Percentiles rank a stretch among this genome's conserved stretches.
These are phyloP conservation scores for Muscidifurax raptorellus DNA, from an alignment of 1,140 invertebrate genomes.

Conservation along the genomic window DNA sequence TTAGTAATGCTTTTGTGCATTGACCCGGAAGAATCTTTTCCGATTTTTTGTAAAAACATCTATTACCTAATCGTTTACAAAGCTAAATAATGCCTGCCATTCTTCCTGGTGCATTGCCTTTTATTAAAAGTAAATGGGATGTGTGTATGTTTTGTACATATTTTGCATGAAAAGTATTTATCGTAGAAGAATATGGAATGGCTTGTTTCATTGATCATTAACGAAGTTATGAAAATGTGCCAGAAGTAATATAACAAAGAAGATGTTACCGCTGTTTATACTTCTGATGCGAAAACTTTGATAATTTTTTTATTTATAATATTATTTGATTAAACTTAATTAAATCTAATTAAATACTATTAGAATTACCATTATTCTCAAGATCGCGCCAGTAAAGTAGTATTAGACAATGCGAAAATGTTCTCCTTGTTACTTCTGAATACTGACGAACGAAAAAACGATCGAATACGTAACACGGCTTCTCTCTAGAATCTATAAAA, in stretches of 20 bases:
- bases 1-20: constrained; percentile 13
- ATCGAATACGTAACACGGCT: constrained; percentile 29
- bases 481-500: constrained; percentile 49
- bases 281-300: not conserved
- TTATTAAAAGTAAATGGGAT: not conserved
- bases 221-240: not conserved
- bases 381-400: not conserved
- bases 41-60: not conserved
- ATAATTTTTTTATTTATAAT: not conserved
- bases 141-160: no score
- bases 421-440: constrained; percentile 26
- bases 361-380: no score
- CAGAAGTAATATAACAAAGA: no score
- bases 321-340: no score
- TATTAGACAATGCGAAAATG: constrained; percentile 2
- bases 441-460: constrained; percentile 23
- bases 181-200: no score
- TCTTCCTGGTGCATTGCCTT: constrained; percentile 10
- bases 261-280: not conserved
- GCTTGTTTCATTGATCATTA: no score
- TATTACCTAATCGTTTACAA: constrained; percentile 27
- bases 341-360: no score
- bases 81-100: not conserved
- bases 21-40: constrained; percentile 5
- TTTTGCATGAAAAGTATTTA: no score